Base-by-base conservation (phyloP, 2,797 vertebrate species). In the Buphagus erythrorhynchus region DNA sequence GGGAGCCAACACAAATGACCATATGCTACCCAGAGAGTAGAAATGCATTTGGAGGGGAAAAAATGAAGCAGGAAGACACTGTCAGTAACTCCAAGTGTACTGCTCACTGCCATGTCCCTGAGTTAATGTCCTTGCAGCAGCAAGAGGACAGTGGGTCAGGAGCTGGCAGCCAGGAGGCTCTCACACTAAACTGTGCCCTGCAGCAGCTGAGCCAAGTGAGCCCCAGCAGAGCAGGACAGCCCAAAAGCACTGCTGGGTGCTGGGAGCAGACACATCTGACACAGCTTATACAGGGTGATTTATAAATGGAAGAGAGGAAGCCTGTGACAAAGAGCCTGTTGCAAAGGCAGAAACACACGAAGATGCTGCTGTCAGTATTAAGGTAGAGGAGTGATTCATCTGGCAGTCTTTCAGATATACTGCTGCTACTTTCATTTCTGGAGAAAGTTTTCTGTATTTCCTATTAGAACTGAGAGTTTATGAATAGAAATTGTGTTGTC, bases 101-200 rank as follows among this genome's bases (percentile, higher is more conserved):
- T 62, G 36, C 36, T 74, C 1, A 0, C 16, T 77, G 21, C 5
- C 24, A 21, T 67, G 17, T 19, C n/a, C 16, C 28, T 63, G 31
- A 2, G 2, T 20, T 40, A 18, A 15, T 29, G 28, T 45, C 21
- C 31, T 52, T 40, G 36, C 13, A 38, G 22, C 68, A 59, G 48
- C 0, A 0, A 43, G 40, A n/a, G 15, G 21, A 15, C 12, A 7
- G 25, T 6, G 24, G 36, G 31, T 3, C 0, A 1, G 54, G 33
- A 16, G 20, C 29, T 1, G 1, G 10, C 0, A 0, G 10, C 11
- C 16, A 58, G 20, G 38, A 71, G 12, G 11, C 7, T 61, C 15
- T 42, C 51, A 18, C 7, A 1, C 21, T 11, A 9, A 51, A 42
- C 8, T 52, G 38, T 13, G 13, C 2, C 0, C 61, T 59, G 36